Base-by-base conservation (phyloP, 2,113 vertebrate species). In the Gallinago undulata region DNA sequence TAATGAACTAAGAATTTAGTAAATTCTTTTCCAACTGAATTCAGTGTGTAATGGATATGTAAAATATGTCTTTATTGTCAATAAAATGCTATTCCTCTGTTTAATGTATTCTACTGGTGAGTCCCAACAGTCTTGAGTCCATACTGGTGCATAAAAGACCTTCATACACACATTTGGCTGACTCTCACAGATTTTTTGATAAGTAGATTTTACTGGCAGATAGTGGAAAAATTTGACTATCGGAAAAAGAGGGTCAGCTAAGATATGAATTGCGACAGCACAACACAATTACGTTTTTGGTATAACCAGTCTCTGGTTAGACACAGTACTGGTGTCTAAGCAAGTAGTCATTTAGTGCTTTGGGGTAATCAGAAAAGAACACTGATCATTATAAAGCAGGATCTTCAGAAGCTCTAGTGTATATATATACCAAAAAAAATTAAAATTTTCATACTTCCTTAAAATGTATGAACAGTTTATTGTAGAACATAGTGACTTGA, bases 381-480 rank as follows among this genome's bases (percentile, higher is more conserved):
- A 35, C 1, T 28, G 33, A n/a, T 74, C 11, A 28, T n/a, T 74
- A 24, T 37, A 50, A 55, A 11, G 6, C 3, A 59, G 13, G 19
- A 45, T 27, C 45, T 91, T 72, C 21, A 48, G 33, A 51, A 67
- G 5, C 1, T 67, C 2, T 51, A 7, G 1, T 47, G 10, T 11
- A 3, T 55, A 43, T 21, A 27, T 37, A 56, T 23, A 2, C 7
- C 1, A 6, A 66, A 85, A 35, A 33, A 0, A 33, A 25, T 53
- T 39, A 1, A 70, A 75, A 21, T 57, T 53, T 67, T 76, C 11
- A 13, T 33, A 27, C 10, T 67, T 57, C 12, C 6, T 5, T 45
- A 48, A 75, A 85, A 56, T 0, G 0, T 18, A 25, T 9, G 31
- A 68, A 51, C 8, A 30, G 0, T 62, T 69, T 43, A 39, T 0